These are phyloP conservation scores for Hydriomena furcata DNA, from an alignment of 2,888 invertebrate species.

Conservation along the genomic window DNA sequence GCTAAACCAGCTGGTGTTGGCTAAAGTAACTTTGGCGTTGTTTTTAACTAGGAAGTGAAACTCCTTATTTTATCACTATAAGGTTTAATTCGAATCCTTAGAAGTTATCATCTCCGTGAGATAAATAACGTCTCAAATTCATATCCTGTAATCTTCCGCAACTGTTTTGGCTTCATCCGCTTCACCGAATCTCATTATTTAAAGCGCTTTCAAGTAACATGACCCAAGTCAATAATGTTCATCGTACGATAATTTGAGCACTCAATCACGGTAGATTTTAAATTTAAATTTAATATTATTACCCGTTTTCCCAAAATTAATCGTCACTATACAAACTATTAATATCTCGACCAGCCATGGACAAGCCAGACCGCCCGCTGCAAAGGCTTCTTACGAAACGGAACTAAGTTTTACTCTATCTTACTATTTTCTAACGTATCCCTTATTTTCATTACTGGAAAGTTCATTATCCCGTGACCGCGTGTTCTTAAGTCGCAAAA, in stretches of 20 bases:
- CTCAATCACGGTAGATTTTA: constrained; percentile 46
- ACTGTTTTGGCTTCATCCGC: constrained; percentile 14
- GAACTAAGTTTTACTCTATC: constrained; percentile 22
- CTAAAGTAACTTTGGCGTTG: not conserved
- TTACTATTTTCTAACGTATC: constrained; percentile 8
- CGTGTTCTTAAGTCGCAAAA: constrained; percentile 22
- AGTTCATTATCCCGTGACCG: constrained; percentile 43
- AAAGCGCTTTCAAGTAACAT: constrained; percentile 18
- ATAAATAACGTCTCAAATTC: constrained; percentile 9
- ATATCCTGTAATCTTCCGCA: constrained; percentile 8
- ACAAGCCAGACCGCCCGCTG: constrained; percentile 64
- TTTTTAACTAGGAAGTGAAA: constrained; percentile 10
- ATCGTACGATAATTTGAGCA: constrained; percentile 38
- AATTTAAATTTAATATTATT: constrained; percentile 52
- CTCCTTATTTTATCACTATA: not conserved
- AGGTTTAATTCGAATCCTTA: constrained; percentile 4
- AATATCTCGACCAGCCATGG: constrained; percentile 61
- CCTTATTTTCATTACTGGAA: constrained; percentile 42
- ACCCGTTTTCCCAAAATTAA: constrained; percentile 56
- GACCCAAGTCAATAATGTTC: constrained; percentile 25
- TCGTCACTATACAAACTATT: constrained; percentile 58
- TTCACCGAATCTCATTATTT: constrained; percentile 11
- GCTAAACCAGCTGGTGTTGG: too few relatives aligned
- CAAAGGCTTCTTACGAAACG: constrained; percentile 48
- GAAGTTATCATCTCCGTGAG: constrained; percentile 9